Evolutionary conservation across 2,888 invertebrate species (phyloP).

Genomic region (Dusona sp.): DNA sequence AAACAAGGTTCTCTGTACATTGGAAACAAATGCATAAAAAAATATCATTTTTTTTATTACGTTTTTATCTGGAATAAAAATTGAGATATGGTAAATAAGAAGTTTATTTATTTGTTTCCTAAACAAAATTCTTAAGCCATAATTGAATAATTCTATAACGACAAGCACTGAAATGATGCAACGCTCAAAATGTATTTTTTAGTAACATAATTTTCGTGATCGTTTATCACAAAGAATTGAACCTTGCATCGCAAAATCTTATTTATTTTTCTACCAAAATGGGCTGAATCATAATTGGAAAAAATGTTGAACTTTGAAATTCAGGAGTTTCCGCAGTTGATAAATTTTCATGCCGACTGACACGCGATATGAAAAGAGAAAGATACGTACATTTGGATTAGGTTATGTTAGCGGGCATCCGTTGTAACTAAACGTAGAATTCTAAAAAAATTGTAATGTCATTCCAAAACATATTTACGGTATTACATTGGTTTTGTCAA

Average conservation of each 20-base stretch:
- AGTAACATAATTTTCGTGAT: no score
- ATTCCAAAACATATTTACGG: not conserved
- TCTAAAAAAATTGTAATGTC: conserved; percentile 6
- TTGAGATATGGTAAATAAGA: no score
- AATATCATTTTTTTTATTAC: not conserved
- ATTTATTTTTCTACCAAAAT: not conserved
- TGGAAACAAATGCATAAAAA: not conserved
- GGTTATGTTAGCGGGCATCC: not conserved
- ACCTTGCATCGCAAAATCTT: not conserved
- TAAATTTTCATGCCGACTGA: not conserved
- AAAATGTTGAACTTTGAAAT: not conserved
- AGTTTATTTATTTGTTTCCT: no score
- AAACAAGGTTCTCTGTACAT: not conserved
- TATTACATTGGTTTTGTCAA: not conserved
- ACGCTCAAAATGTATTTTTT: no score
- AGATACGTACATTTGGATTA: not conserved
- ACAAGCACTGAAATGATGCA: no score
- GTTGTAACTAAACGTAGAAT: conserved; percentile 1
- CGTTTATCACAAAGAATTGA: no score
- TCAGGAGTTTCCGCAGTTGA: not conserved
- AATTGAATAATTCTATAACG: no score
- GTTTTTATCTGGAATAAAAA: no score
- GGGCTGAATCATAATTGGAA: not conserved
- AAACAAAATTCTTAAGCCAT: no score
- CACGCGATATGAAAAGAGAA: not conserved